A percentile compares a stretch with the other conserved stretches of the same genome.
phyloP scores from a whole-genome alignment of 2,888 invertebrate genomes.

The Pseudolycoriella hygida region DNA sequence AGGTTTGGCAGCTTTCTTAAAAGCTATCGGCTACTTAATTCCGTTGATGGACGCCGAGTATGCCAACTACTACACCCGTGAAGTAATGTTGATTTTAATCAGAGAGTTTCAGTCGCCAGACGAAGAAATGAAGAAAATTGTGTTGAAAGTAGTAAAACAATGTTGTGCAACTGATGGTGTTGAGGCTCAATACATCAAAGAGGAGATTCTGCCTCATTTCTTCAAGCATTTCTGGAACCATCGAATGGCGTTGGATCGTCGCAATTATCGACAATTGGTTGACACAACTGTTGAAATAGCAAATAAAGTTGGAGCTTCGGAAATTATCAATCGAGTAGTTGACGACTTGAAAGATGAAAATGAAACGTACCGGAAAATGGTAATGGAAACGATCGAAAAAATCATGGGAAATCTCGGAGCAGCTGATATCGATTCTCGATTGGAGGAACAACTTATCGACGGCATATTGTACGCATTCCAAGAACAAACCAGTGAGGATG shows the following conservation, averaged over 20 bases:
- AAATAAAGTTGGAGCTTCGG: constrained; percentile 98
- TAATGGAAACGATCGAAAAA: constrained; percentile 99
- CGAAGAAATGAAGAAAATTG: constrained; percentile 99
- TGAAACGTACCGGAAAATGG: constrained; percentile 99
- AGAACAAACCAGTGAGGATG: constrained; percentile 99
- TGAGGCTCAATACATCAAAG: constrained; percentile 97
- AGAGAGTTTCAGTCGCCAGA: constrained; percentile 99
- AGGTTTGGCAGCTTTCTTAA: constrained; percentile 96
- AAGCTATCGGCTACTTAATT: constrained; percentile 97
- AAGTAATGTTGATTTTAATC: constrained; percentile 83
- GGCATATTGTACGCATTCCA: constrained; percentile 99
- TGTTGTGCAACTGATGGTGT: constrained; percentile 99
- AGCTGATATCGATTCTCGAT: constrained; percentile 90
- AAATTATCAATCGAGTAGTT: constrained; percentile 95
- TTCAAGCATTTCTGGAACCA: constrained; percentile 99
- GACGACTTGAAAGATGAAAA: constrained; percentile 99
- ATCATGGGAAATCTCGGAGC: constrained; percentile 95
- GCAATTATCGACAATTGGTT: constrained; percentile 94
- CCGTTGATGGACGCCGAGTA: constrained; percentile 99
- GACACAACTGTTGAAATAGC: constrained; percentile 99
- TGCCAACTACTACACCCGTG: constrained; percentile 97
- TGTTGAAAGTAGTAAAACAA: constrained; percentile 97
- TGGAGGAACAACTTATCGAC: constrained; percentile 98
- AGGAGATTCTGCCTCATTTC: constrained; percentile 95
- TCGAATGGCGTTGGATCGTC: constrained; percentile 93